phyloP scores from a whole-genome alignment of 1,140 invertebrate genomes.

The Dendrolimus kikuchii region DNA sequence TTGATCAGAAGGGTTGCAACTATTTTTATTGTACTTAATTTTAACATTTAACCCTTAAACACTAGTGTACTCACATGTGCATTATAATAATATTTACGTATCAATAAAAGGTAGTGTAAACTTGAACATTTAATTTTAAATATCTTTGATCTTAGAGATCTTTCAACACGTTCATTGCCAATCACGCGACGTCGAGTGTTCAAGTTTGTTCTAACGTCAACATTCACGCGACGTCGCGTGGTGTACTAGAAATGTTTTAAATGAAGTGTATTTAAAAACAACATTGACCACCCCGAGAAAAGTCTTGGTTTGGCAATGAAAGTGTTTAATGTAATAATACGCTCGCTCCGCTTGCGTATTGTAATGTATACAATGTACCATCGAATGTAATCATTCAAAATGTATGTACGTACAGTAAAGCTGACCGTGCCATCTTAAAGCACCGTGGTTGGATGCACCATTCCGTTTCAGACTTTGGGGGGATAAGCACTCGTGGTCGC shows the following conservation, averaged over 20 bases:
- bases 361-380: too few species aligned
- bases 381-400: neutral
- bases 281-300: too few species aligned
- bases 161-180: neutral
- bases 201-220: too few species aligned
- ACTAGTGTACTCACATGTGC: conserved; percentile 55
- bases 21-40: conserved; percentile 47
- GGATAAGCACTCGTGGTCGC: conserved; percentile 2
- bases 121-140: conserved; percentile 30
- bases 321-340: too few species aligned
- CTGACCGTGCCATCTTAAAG: conserved; percentile 38
- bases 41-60: conserved; percentile 48
- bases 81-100: conserved; percentile 58
- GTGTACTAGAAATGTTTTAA: too few species aligned
- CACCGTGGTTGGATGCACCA: conserved; percentile 40
- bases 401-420: neutral
- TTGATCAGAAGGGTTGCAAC: conserved; percentile 50
- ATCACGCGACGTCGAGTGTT: too few species aligned
- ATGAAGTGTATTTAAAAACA: too few species aligned
- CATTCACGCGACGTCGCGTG: too few species aligned
- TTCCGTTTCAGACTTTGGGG: conserved; percentile 27
- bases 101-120: conserved; percentile 48
- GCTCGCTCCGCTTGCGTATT: too few species aligned
- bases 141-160: conserved; percentile 18
- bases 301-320: conserved; percentile 1